These are phyloP conservation scores for Hymenopus coronatus DNA, from an alignment of 2,888 invertebrate genomes.

Conservation along the genomic window DNA sequence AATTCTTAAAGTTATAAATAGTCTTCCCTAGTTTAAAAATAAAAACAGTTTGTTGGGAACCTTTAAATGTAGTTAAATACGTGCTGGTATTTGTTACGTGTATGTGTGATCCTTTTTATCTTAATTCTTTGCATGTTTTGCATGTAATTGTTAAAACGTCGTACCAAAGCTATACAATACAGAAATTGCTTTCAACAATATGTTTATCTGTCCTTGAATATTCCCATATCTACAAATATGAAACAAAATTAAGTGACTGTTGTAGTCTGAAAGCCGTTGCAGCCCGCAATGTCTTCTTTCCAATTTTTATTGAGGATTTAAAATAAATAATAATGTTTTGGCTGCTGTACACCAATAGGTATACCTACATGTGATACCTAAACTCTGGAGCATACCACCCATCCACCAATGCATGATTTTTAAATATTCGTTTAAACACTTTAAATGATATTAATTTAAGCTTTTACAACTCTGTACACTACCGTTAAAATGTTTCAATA, in stretches of 20 bases:
- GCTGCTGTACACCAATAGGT: neutral
- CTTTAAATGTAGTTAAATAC: neutral
- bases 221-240: no score
- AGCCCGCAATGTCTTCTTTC: neutral
- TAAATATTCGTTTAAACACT: neutral
- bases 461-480: neutral
- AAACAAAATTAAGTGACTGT: neutral
- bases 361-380: neutral
- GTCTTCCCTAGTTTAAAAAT: neutral
- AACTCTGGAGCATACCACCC: neutral
- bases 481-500: neutral
- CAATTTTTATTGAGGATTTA: neutral
- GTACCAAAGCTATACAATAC: neutral
- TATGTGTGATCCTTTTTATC: neutral
- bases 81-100: neutral
- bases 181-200: neutral
- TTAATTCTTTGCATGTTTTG: neutral
- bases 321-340: neutral
- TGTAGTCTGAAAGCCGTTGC: neutral
- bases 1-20: no score
- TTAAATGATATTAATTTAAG: neutral
- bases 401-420: neutral
- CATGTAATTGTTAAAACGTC: neutral
- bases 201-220: no score
- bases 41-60: neutral